phyloP scores from a whole-genome alignment of 2,888 invertebrate species.

The Lordiphosa andalusiaca region DNA sequence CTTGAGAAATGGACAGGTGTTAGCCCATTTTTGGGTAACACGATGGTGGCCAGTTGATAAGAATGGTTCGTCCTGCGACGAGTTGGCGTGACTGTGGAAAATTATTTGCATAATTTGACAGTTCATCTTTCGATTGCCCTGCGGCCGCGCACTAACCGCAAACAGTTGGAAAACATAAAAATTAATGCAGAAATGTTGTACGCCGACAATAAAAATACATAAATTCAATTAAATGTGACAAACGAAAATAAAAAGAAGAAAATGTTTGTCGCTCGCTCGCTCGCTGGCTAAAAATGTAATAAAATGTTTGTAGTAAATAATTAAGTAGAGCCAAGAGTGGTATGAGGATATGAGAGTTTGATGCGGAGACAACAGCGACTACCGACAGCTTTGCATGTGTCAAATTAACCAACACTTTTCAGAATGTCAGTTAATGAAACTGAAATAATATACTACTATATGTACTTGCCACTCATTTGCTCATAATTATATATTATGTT shows the following conservation, averaged over 20 bases:
- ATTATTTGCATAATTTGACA: slow-evolving; percentile 75
- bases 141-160: slow-evolving; percentile 50
- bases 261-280: slow-evolving; percentile 19
- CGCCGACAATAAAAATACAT: slow-evolving; percentile 69
- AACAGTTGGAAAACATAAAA: slow-evolving; percentile 69
- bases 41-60: slow-evolving; percentile 58
- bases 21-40: slow-evolving; percentile 22
- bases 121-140: slow-evolving; percentile 57
- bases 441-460: neutral
- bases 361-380: slow-evolving; percentile 22
- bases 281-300: slow-evolving; percentile 64
- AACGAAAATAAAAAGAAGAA: slow-evolving; percentile 34
- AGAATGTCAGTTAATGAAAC: slow-evolving; percentile 3
- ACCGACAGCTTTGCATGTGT: slow-evolving; percentile 49
- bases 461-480: neutral
- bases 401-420: slow-evolving; percentile 45
- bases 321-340: slow-evolving; percentile 38
- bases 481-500: too few species aligned
- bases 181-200: slow-evolving; percentile 72
- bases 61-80: slow-evolving; percentile 13
- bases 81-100: slow-evolving; percentile 70
- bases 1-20: slow-evolving; percentile 71
- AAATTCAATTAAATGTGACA: slow-evolving; percentile 77
- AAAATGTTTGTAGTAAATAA: slow-evolving; percentile 68
- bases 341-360: slow-evolving; percentile 13